Evolutionary conservation across 2,797 vertebrate species (phyloP).

Genomic region (Triplophysa yarkandensis): DNA sequence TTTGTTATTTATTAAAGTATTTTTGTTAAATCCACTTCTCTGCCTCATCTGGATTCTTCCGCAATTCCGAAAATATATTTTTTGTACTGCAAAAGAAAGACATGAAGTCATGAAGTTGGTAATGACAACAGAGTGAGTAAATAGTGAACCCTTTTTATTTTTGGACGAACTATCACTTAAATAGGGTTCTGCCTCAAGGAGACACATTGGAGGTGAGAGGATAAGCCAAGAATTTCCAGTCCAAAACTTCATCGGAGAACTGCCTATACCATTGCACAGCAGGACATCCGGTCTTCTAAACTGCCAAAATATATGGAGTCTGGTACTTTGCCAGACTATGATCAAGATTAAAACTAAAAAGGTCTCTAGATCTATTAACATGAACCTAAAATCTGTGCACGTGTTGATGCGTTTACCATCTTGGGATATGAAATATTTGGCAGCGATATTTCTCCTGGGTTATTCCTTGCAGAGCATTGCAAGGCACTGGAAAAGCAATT

Average conservation of each 20-base stretch:
- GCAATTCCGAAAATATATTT: too few relatives aligned
- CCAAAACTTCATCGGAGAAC: slow-evolving; percentile 70
- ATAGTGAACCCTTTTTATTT: too few relatives aligned
- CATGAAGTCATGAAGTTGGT: too few relatives aligned
- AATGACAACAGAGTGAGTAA: too few relatives aligned
- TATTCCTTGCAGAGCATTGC: slow-evolving; percentile 64
- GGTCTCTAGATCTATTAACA: slow-evolving; percentile 26
- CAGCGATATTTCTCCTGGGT: slow-evolving; percentile 48
- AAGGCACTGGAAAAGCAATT: slow-evolving; percentile 80
- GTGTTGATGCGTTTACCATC: background rate
- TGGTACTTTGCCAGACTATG: slow-evolving; percentile 42
- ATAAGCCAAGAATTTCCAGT: slow-evolving; percentile 63
- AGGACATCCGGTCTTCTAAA: slow-evolving; percentile 73
- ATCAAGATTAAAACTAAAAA: slow-evolving; percentile 12
- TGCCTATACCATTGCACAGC: slow-evolving; percentile 66
- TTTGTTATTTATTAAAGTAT: too few relatives aligned
- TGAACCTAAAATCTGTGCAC: slow-evolving; percentile 19
- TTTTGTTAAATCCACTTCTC: too few relatives aligned
- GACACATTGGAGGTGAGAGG: slow-evolving; percentile 43
- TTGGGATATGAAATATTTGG: slow-evolving; percentile 35
- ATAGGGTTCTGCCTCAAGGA: slow-evolving; percentile 44
- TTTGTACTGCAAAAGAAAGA: too few relatives aligned
- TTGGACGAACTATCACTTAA: too few relatives aligned
- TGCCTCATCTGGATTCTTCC: too few relatives aligned
- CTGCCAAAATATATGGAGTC: slow-evolving; percentile 75